Percentiles rank a stretch among this genome's conserved stretches.
phyloP scores from a whole-genome alignment of 2,113 vertebrate genomes.

The Larimichthys polyactis region DNA sequence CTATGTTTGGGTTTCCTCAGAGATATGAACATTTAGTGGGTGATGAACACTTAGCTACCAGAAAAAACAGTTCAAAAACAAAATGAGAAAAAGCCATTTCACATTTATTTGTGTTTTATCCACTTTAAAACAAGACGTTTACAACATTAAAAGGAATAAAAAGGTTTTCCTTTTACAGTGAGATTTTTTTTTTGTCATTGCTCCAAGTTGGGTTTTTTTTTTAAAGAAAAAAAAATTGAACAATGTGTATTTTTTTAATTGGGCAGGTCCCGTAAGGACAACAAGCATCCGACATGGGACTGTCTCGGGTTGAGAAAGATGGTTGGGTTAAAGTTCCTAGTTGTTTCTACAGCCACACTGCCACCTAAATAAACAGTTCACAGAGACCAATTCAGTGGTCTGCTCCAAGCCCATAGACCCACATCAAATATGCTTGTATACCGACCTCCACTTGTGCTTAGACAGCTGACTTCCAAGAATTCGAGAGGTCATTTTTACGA shows the following conservation, averaged over 20 bases:
- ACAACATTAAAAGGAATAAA: background rate
- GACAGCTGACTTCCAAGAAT: conserved; percentile 74
- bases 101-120: conserved; percentile 31
- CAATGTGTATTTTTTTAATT: conserved; percentile 26
- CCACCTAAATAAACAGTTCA: conserved; percentile 80
- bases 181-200: conserved; percentile 26
- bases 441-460: conserved; percentile 60
- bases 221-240: background rate
- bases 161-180: conserved; percentile 1
- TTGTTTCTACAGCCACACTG: conserved; percentile 72
- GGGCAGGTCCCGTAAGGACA: conserved; percentile 57
- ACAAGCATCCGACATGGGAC: conserved; percentile 56
- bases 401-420: conserved; percentile 65
- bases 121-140: conserved; percentile 4
- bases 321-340: conserved; percentile 58
- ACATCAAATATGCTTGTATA: conserved; percentile 75
- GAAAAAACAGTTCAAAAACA: conserved; percentile 54
- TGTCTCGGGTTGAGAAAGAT: conserved; percentile 38
- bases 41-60: conserved; percentile 54
- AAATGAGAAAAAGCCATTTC: conserved; percentile 31
- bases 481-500: conserved; percentile 61
- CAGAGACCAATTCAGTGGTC: conserved; percentile 65
- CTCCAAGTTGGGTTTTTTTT: background rate
- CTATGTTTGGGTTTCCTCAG: conserved; percentile 40
- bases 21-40: conserved; percentile 43